Conservation (phyloP, 2,888 invertebrate species). For the Watsonalla binaria region DNA sequence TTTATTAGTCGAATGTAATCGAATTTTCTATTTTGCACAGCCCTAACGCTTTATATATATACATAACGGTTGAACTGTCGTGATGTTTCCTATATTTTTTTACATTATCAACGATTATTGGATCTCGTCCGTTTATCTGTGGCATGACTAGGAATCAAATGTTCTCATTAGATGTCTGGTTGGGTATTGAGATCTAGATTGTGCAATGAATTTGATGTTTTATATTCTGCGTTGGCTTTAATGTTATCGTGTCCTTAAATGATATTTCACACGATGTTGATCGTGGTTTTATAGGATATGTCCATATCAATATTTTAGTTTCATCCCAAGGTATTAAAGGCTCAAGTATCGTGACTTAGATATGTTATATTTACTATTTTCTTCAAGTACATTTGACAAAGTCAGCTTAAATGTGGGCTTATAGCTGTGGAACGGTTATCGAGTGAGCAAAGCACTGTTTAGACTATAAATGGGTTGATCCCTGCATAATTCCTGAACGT, state of each 20-base stretch:
- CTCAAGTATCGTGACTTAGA: too few relatives aligned
- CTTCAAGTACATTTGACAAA: too few relatives aligned
- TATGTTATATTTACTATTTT: too few relatives aligned
- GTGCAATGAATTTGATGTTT: background rate
- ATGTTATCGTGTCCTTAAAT: background rate
- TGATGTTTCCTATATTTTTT: constrained; percentile 4
- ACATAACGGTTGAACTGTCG: constrained; percentile 5
- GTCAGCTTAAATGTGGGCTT: background rate
- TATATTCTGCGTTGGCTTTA: background rate
- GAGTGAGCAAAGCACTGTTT: background rate
- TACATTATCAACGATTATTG: constrained; percentile 2
- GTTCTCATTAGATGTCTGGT: background rate
- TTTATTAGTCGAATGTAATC: constrained; percentile 32
- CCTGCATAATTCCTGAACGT: background rate
- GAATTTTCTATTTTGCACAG: constrained; percentile 24
- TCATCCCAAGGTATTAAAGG: too few relatives aligned
- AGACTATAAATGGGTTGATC: background rate
- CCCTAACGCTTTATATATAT: constrained; percentile 9
- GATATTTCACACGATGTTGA: background rate
- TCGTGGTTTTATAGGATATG: background rate
- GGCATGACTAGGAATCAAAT: background rate
- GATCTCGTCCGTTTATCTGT: background rate
- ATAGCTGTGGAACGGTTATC: background rate
- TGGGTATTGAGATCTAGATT: constrained; percentile 8
- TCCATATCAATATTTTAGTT: background rate